Percentiles rank a stretch among this genome's conserved stretches.
phyloP scores from a whole-genome alignment of 2,113 vertebrate genomes.

The Lonchura striata region DNA sequence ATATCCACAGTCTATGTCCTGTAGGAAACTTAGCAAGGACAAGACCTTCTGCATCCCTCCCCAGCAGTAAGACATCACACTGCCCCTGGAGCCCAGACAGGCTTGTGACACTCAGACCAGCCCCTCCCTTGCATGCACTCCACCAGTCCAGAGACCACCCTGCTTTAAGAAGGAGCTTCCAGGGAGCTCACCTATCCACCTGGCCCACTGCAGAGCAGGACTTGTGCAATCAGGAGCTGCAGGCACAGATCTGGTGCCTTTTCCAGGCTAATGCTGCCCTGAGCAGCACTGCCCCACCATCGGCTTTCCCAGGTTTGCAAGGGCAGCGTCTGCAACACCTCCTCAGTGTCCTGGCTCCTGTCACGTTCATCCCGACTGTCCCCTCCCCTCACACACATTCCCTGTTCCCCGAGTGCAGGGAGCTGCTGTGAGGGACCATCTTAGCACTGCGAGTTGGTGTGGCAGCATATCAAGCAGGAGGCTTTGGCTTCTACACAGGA shows the following conservation, averaged over 20 bases:
- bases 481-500: constrained; percentile 64
- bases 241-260: not conserved
- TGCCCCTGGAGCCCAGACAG: not conserved
- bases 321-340: not conserved
- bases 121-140: accelerated
- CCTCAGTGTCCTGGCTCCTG: not conserved
- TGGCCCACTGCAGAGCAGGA: not conserved
- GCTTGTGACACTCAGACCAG: not conserved
- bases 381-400: not conserved
- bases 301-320: accelerated
- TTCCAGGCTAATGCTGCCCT: not conserved
- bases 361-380: not conserved
- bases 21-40: not conserved
- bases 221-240: not conserved
- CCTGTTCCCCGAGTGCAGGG: not conserved
- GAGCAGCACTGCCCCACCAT: not conserved
- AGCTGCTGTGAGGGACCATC: constrained; percentile 44
- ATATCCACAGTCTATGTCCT: not conserved
- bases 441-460: not conserved
- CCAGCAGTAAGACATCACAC: not conserved
- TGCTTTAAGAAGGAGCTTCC: not conserved
- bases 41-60: not conserved
- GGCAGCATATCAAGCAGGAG: constrained; percentile 69
- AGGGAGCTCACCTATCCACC: not conserved
- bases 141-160: accelerated